Percentiles rank a stretch among this genome's conserved stretches.
Evolutionary conservation across 2,113 vertebrate species (phyloP).

Genomic region (Eonycteris spelaea): DNA sequence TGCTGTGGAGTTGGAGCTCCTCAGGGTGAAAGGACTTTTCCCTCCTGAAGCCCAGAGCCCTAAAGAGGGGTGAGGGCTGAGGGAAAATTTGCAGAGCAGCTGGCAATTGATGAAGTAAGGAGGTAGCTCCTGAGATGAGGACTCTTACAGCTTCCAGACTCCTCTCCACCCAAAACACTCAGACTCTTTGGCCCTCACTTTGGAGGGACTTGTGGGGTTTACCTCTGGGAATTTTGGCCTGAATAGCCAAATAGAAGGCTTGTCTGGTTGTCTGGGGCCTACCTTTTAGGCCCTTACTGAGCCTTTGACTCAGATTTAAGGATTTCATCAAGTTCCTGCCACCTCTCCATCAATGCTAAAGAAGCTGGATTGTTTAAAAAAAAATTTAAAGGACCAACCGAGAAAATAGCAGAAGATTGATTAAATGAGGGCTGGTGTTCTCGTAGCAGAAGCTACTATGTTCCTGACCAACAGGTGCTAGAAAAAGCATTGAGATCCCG

Average conservation of each 20-base stretch:
- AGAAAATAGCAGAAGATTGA: neutral
- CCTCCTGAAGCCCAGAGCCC: neutral
- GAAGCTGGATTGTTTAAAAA: neutral
- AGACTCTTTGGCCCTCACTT: neutral
- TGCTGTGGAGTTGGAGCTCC: rapidly evolving
- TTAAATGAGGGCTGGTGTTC: neutral
- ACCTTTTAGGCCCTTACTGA: neutral
- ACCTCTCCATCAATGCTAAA: neutral
- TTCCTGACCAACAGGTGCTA: neutral
- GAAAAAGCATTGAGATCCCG: neutral
- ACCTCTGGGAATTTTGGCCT: neutral
- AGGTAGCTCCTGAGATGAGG: neutral
- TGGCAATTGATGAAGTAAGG: neutral
- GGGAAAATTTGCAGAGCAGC: neutral
- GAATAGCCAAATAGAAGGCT: neutral
- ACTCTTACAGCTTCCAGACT: neutral
- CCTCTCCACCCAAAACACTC: neutral
- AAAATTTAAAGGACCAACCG: neutral
- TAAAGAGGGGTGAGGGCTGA: neutral
- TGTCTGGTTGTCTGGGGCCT: neutral
- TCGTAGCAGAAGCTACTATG: neutral
- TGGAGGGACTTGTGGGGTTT: neutral
- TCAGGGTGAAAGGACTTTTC: neutral
- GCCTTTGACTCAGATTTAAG: neutral
- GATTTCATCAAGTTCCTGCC: neutral